Base-by-base conservation (phyloP, 2,888 invertebrate species). In the Apamea crenata region DNA sequence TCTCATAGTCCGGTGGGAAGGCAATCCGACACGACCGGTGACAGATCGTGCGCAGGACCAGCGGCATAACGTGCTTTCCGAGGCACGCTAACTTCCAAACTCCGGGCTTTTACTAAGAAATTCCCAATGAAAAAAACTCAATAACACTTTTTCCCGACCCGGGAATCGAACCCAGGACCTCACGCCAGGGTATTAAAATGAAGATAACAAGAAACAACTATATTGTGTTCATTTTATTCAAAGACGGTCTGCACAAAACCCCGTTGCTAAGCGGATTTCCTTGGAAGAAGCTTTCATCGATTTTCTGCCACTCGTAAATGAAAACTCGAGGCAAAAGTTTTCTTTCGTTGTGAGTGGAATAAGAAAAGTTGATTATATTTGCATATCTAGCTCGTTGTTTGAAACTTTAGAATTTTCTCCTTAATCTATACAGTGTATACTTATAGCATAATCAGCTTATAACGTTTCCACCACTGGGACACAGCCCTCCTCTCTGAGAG, bases 301-400 rank as follows among this genome's bases (percentile, higher is more conserved):
- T 82, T 88, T 78, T 66, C 63, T 68, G 74, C 59, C 59, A 75
- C 61, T 84, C 77, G 77, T 77, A 81, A 83, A 61, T 40, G 79
- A 77, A 74, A 81, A 75, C 67, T 65, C 65, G 72, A 74, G 63
- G 71, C 63, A 71, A 36, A 84, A 74, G 76, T 88, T 84, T 77
- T 61, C 18, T 50, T 14, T 10, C 50, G 40, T 32, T 29, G n/a
- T 32, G 29, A 53, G 44, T 14, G 25, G 18, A 67, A 29, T 69
- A 47, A 1, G 16, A 40, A 53, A 76, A 44, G 18, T 59, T 40
- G 44, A 53, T 61, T 36, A 66, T n/a, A 44, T 81, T 81, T 50
- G 74, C 32, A 18, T 66, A 59, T 12, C 25, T 25, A 18, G 1
- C 10, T 80, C 21, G 25, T 29, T 56, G 21, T 56, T 78, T 56